phyloP scores from a whole-genome alignment of 1,140 invertebrate species.

The Diachasmimorpha longicaudata region DNA sequence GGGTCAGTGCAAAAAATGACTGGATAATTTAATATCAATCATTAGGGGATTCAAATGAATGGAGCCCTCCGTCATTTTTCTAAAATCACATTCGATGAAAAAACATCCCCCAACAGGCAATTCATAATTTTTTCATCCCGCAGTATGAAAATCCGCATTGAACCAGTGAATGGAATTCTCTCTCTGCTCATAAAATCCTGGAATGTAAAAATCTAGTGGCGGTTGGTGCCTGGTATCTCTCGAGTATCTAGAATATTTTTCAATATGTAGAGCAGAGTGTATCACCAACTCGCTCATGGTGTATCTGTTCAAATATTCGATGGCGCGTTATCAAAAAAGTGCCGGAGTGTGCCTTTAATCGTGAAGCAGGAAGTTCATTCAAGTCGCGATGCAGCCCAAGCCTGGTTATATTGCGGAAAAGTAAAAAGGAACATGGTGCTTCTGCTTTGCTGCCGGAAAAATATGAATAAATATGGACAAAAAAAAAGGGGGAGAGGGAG shows the following conservation, averaged over 20 bases:
- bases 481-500: background rate
- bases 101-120: too few relatives aligned
- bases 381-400: background rate
- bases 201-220: background rate
- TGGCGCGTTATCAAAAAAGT: conserved; percentile 7
- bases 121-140: too few relatives aligned
- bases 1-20: too few relatives aligned
- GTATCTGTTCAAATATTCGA: conserved; percentile 3
- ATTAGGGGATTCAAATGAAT: too few relatives aligned
- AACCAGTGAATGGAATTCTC: too few relatives aligned
- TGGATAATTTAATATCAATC: too few relatives aligned
- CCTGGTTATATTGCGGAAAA: background rate
- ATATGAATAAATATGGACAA: background rate
- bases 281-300: background rate
- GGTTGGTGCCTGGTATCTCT: background rate
- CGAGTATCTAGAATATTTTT: background rate
- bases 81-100: too few relatives aligned
- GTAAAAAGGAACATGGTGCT: conserved; percentile 1
- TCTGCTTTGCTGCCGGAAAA: background rate
- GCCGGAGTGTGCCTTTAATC: conserved; percentile 5
- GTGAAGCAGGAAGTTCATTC: conserved; percentile 19
- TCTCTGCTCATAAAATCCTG: background rate
- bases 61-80: too few relatives aligned
- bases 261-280: background rate
- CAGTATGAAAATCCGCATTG: too few relatives aligned